Evolutionary conservation across 2,888 invertebrate species (phyloP), one percentile per base, ranked within the genome.

Genomic region (Strigamia maritima): DNA sequence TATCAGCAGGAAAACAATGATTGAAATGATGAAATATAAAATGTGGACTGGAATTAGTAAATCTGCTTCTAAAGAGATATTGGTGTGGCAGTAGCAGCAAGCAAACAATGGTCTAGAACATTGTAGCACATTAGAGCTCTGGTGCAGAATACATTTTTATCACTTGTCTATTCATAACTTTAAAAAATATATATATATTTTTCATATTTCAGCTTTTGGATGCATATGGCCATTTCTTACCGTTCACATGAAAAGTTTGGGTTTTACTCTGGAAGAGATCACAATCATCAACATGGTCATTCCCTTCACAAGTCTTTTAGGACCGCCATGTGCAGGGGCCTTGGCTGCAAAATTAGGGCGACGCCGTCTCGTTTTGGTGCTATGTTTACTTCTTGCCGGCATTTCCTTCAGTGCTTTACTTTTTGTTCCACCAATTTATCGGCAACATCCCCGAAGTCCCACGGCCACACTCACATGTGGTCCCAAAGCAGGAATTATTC

Each of bases 151-250:
- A n/a, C n/a, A n/a, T n/a, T n/a, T n/a, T n/a, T n/a, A n/a, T n/a
- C n/a, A n/a, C n/a, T n/a, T n/a, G n/a, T n/a, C n/a, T n/a, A n/a
- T n/a, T n/a, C n/a, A n/a, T n/a, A n/a, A n/a, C n/a, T n/a, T n/a
- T n/a, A n/a, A n/a, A n/a, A n/a, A n/a, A n/a, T n/a, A n/a, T n/a
- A n/a, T n/a, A n/a, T n/a, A n/a, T n/a, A n/a, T n/a, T n/a, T 65
- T 10, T 35, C 3, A n/a, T 49, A 4, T 79, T 79, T 65, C 86
- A 95, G 95, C 92, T 82, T 88, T 95, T 83, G 93, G 94, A 82
- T 92, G 93, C 83, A 89, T 95, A 81, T 90, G 93, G 83, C 92
- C 95, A 8, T 92, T 93, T 86, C 90, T 95, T 81, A 91, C 93
- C 22, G 88, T 92, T 80, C 94, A 93, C 86, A 92, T 93, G 91